Percentiles rank a stretch among this genome's conserved stretches.
Conservation (phyloP, 2,888 invertebrate species). For the Athrips mouffetella region DNA sequence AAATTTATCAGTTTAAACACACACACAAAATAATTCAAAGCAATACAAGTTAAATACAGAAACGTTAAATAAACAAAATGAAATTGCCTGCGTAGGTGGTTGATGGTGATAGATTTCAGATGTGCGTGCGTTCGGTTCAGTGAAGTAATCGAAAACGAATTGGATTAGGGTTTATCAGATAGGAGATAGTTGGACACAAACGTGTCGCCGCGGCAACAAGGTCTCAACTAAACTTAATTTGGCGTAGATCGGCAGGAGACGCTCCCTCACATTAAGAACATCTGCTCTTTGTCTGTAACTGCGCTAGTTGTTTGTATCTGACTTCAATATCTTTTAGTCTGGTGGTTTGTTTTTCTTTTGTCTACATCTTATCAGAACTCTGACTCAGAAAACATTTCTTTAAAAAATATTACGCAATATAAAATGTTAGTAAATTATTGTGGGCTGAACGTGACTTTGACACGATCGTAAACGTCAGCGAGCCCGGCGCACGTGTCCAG, state of each 20-base stretch:
- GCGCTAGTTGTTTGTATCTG: background rate
- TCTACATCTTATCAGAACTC: background rate
- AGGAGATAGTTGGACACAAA: background rate
- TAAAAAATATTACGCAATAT: constrained; percentile 21
- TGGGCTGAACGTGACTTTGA: constrained; percentile 34
- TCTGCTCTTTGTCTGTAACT: constrained; percentile 31
- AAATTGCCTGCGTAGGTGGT: constrained; percentile 9
- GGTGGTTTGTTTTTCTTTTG: background rate
- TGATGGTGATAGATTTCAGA: constrained; percentile 21
- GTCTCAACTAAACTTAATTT: constrained; percentile 40
- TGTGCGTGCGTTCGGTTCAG: constrained; percentile 25
- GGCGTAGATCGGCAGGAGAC: constrained; percentile 28
- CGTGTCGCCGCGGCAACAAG: constrained; percentile 27
- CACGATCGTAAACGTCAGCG: constrained; percentile 28
- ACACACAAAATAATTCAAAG: background rate
- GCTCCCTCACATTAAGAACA: constrained; percentile 24
- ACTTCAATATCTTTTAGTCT: background rate
- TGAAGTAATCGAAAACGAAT: constrained; percentile 29
- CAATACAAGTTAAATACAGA: background rate
- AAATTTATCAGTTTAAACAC: background rate
- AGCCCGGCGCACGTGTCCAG: background rate
- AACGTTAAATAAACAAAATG: background rate
- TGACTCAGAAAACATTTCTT: background rate
- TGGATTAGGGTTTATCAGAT: constrained; percentile 25
- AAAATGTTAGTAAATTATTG: constrained; percentile 29